Evolutionary conservation across 2,888 invertebrate genomes (phyloP).

Genomic region (Epistrophe grossulariae): DNA sequence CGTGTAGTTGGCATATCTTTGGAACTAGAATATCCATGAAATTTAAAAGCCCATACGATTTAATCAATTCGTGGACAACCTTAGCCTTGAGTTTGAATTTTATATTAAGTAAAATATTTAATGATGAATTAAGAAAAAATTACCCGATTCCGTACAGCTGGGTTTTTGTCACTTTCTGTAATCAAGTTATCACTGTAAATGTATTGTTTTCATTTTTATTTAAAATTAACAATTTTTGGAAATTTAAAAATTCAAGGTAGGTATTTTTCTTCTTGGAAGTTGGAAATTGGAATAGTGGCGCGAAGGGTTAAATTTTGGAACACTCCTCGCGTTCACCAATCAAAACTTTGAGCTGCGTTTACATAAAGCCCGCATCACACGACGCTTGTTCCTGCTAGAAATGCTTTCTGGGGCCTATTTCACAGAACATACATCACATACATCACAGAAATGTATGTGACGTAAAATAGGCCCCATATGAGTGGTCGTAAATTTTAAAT

Average conservation of each 20-base stretch:
- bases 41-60: slow-evolving; percentile 85
- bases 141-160: slow-evolving; percentile 86
- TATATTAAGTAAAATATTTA: not conserved
- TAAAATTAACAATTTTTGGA: not conserved
- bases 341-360: no score
- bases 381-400: no score
- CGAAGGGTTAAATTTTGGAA: no score
- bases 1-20: slow-evolving; percentile 85
- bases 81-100: slow-evolving; percentile 84
- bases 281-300: no score
- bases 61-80: slow-evolving; percentile 87
- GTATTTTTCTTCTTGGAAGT: no score
- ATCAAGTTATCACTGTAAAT: slow-evolving; percentile 85
- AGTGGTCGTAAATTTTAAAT: no score
- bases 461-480: no score
- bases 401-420: no score
- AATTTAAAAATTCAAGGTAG: not conserved
- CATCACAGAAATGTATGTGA: no score
- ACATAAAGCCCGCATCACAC: no score
- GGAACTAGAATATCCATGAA: slow-evolving; percentile 85
- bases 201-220: slow-evolving; percentile 78
- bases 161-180: slow-evolving; percentile 85
- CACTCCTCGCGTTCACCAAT: no score
- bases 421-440: no score
- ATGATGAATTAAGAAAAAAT: slow-evolving; percentile 71